Evolutionary conservation across 2,888 invertebrate genomes (phyloP).

Genomic region (Dorcus parallelipipedus): DNA sequence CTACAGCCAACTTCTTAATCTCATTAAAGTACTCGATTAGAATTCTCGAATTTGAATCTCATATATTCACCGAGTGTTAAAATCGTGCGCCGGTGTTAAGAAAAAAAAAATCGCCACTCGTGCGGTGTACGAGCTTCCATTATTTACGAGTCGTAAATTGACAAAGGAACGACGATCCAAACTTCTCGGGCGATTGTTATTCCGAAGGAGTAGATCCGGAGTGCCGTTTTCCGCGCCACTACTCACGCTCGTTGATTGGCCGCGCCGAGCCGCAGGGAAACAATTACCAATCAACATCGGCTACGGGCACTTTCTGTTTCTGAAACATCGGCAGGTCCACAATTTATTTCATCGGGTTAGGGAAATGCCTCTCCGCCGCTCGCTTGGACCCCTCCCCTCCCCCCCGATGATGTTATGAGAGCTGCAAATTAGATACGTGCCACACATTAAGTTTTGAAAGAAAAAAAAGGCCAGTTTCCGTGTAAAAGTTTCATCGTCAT

Average conservation of each 20-base stretch:
- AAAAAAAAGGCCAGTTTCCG: no score
- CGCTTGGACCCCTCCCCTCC: conserved; percentile 29
- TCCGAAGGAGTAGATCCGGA: conserved; percentile 42
- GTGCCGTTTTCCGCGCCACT: conserved; percentile 49
- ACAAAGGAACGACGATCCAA: no score
- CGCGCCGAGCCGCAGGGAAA: conserved; percentile 43
- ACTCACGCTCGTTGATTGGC: conserved; percentile 48
- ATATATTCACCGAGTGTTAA: no score
- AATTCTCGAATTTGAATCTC: no score
- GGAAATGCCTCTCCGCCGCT: conserved; percentile 39
- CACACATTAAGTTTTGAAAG: no score
- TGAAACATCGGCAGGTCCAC: conserved; percentile 30
- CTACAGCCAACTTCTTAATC: no score
- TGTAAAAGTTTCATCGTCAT: no score
- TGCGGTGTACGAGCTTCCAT: no score
- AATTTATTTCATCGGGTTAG: conserved; percentile 43
- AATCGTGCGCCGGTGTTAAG: no score
- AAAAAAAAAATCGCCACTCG: no score
- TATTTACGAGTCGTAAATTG: no score
- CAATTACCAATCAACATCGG: conserved; percentile 38
- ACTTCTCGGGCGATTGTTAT: conserved; percentile 40
- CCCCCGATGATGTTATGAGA: conserved; percentile 35
- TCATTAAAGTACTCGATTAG: no score
- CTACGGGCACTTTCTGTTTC: conserved; percentile 28
- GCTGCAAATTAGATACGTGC: conserved; percentile 1